Evolutionary conservation across 2,888 invertebrate genomes (phyloP).

Genomic region (Coremacera marginata): DNA sequence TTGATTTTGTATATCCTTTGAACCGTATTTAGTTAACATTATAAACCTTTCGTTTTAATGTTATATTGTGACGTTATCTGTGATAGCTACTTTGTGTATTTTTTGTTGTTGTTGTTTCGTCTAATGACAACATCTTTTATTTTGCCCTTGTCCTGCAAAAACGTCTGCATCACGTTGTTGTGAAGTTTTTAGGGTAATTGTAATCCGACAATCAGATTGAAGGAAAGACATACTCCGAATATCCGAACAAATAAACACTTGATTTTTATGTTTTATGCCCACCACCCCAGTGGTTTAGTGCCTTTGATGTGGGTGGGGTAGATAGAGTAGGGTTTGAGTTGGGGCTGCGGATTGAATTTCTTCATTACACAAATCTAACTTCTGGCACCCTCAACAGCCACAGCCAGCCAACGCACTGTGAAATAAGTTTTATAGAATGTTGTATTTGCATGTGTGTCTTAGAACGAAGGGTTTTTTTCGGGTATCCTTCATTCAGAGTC

Average conservation of each 20-base stretch:
- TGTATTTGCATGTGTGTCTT: not conserved
- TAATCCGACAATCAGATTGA: slow-evolving; percentile 18
- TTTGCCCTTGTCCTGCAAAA: not conserved
- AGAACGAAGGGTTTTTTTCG: too few species aligned
- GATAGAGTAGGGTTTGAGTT: not conserved
- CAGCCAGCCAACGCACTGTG: too few species aligned
- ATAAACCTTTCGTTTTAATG: not conserved
- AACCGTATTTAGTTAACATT: too few species aligned
- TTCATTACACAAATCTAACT: not conserved
- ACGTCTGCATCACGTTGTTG: not conserved
- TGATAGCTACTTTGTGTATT: not conserved
- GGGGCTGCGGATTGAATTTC: not conserved
- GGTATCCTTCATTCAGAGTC: too few species aligned
- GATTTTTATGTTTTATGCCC: not conserved
- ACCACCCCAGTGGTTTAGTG: not conserved
- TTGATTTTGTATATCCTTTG: too few species aligned
- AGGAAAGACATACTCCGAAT: not conserved
- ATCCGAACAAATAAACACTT: not conserved
- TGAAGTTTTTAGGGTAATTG: slow-evolving; percentile 13
- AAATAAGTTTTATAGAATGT: not conserved
- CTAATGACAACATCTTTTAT: not conserved
- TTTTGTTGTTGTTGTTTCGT: not conserved
- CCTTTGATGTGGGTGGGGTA: not conserved
- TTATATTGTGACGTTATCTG: not conserved
- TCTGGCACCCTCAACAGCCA: not conserved